Evolutionary conservation across 2,113 vertebrate genomes (phyloP), one percentile per base, ranked within the genome.

Genomic region (Dicaeum eximium): DNA sequence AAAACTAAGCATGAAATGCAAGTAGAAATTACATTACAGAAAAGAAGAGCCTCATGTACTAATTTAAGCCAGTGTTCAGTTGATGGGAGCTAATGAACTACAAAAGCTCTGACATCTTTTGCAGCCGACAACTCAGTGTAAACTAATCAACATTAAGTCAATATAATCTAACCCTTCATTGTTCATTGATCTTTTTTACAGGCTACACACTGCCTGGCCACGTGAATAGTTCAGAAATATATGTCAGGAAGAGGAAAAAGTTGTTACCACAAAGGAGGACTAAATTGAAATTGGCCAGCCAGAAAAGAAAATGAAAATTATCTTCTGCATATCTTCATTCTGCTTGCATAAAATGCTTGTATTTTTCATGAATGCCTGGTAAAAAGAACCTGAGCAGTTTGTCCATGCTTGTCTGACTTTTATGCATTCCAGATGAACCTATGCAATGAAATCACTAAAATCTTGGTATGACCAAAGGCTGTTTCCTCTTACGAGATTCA

Each of bases 61-160:
- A 94, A 94, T 96, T 95, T 95, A 95, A 95, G 74, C 27, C 71
- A 77, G 30, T 88, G 94, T 95, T 95, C 95, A 93, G 38, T 89
- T 96, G 95, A 97, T 96, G 83, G 50, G 67, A 93, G 90, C 95
- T 97, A 96, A 97, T 96, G 95, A 96, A 95, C 90, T 96, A 95
- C 95, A 96, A 95, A 97, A 95, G 56, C 92, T 95, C 69, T 88
- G 84, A 96, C 92, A 96, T 88, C 92, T 91, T 96, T 83, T 94
- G 85, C 80, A 92, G 92, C 91, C 51, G 69, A 94, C 72, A 90
- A 84, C 57, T 72, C 65, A 89, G 70, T 93, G 93, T 95, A 96
- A 96, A 96, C 88, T 96, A 95, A 96, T 94, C 93, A 95, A 94
- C 93, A 96, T 92, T 85, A 94, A 93, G 88, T 96, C 92, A 93